Percentiles rank a stretch among this genome's conserved stretches.
These are phyloP conservation scores for Aricia agestis DNA, from an alignment of 1,140 invertebrate genomes.

Conservation along the genomic window DNA sequence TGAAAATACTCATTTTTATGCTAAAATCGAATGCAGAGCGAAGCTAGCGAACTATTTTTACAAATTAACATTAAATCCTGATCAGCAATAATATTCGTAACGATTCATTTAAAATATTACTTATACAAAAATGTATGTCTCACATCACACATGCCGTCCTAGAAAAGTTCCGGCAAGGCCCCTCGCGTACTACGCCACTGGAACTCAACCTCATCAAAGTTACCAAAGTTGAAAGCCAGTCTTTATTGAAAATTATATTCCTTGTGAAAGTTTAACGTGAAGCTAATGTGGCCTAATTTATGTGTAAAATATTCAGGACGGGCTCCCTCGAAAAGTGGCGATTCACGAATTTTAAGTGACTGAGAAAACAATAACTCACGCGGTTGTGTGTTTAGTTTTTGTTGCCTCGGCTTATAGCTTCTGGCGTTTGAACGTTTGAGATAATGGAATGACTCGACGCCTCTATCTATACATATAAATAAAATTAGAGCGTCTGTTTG, in stretches of 20 bases:
- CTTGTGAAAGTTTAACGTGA: not conserved
- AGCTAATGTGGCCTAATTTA: conserved; percentile 10
- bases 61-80: too few relatives aligned
- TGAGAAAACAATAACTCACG: conserved; percentile 7
- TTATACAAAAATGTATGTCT: too few relatives aligned
- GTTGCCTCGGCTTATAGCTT: not conserved
- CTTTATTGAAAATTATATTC: conserved; percentile 7
- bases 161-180: too few relatives aligned
- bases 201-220: not conserved
- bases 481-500: too few relatives aligned
- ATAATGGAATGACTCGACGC: conserved; percentile 8
- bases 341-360: conserved; percentile 14
- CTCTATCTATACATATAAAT: not conserved
- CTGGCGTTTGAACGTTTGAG: not conserved
- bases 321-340: not conserved
- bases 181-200: not conserved
- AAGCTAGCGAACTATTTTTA: too few relatives aligned
- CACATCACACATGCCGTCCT: too few relatives aligned
- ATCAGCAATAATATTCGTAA: too few relatives aligned
- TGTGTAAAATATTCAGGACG: conserved; percentile 7
- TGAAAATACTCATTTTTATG: too few relatives aligned
- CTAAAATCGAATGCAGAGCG: too few relatives aligned
- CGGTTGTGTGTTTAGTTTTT: conserved; percentile 11
- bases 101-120: too few relatives aligned
- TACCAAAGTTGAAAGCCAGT: not conserved